Conservation (phyloP, 37 sponge, comb jelly and placozoan genomes). For the Agelas oroides region DNA sequence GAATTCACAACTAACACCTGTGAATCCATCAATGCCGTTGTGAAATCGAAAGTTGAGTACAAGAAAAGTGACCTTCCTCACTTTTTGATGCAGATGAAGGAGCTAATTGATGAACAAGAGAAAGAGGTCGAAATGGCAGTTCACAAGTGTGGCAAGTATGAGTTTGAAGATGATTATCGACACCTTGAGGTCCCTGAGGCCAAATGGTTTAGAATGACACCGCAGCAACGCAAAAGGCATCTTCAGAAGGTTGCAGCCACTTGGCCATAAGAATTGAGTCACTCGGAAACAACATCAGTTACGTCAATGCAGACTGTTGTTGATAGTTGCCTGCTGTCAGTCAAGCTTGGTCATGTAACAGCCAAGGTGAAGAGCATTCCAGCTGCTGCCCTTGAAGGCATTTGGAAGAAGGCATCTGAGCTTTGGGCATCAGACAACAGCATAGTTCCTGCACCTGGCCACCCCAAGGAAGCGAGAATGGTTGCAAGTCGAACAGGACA, state of each 20-base stretch:
- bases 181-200: slow-evolving; percentile 26
- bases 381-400: slow-evolving; percentile 10
- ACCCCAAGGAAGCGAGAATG: slow-evolving; percentile 5
- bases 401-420: slow-evolving; percentile 46
- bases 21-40: slow-evolving; percentile 21
- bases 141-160: slow-evolving; percentile 42
- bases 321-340: background rate
- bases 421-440: background rate
- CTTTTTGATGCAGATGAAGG: slow-evolving; percentile 36
- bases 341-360: background rate
- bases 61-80: slow-evolving; percentile 25
- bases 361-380: slow-evolving; percentile 3
- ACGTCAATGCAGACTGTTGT: background rate
- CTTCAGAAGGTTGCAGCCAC: background rate
- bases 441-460: slow-evolving; percentile 34
- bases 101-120: slow-evolving; percentile 41
- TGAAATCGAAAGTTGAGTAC: slow-evolving; percentile 39
- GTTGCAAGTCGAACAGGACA: slow-evolving; percentile 33
- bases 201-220: slow-evolving; percentile 36
- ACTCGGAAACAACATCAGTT: background rate
- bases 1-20: slow-evolving; percentile 15
- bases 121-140: slow-evolving; percentile 41
- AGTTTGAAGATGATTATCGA: slow-evolving; percentile 17
- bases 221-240: background rate
- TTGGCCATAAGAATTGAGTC: background rate